phyloP scores from a whole-genome alignment of 1,140 invertebrate species.

The Cylas formicarius region DNA sequence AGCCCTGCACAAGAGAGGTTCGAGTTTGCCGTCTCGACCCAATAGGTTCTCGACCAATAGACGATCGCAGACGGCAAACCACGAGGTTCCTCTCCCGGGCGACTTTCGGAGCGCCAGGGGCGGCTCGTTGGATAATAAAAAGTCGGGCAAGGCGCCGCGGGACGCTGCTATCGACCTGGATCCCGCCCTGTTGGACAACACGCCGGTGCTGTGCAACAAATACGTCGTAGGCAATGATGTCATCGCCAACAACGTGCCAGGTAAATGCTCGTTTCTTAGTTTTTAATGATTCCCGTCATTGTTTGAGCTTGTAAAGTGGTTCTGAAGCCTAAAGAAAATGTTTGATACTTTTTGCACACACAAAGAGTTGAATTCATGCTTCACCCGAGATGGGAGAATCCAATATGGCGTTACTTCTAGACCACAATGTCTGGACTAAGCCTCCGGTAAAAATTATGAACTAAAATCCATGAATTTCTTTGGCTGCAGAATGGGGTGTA shows the following conservation, averaged over 20 bases:
- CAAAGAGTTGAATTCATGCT: no score
- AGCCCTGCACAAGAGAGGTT: conserved; percentile 12
- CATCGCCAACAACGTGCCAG: conserved; percentile 24
- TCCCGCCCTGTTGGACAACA: conserved; percentile 41
- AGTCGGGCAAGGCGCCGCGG: conserved; percentile 16
- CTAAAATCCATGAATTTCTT: no score
- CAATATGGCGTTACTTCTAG: no score
- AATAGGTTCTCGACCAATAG: conserved; percentile 18
- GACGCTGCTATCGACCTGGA: conserved; percentile 33
- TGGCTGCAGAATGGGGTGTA: no score
- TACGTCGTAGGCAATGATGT: conserved; percentile 57
- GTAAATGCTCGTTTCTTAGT: conserved; percentile 11
- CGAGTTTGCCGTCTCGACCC: conserved; percentile 30
- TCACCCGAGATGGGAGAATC: no score
- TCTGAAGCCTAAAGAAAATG: no score
- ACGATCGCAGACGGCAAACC: not conserved
- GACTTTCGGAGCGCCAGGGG: conserved; percentile 15
- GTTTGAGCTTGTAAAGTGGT: no score
- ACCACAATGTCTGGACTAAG: no score
- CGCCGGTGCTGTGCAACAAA: conserved; percentile 62
- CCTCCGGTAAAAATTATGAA: no score
- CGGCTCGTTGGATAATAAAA: conserved; percentile 44
- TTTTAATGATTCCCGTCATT: not conserved
- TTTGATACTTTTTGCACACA: no score
- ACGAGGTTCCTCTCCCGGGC: not conserved